Conservation (phyloP, 2,797 vertebrate species). For the Hybognathus amarus region DNA sequence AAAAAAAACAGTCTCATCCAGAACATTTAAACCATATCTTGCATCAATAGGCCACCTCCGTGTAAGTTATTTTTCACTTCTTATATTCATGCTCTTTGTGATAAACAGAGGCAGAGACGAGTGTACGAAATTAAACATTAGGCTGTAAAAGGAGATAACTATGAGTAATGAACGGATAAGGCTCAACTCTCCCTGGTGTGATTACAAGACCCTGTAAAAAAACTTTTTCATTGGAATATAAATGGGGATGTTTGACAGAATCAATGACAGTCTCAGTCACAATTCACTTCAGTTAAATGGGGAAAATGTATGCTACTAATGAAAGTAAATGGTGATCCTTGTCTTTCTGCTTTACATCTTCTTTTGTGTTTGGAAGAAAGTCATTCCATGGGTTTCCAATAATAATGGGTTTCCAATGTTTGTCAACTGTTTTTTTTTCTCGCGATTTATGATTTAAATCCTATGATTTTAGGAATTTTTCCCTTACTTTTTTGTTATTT, state of each 20-base stretch:
- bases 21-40: neutral
- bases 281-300: neutral
- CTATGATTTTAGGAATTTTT: no score
- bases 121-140: neutral
- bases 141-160: neutral
- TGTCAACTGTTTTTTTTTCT: neutral
- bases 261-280: neutral
- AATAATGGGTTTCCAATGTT: no score
- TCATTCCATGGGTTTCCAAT: neutral
- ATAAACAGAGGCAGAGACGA: neutral
- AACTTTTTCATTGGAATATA: neutral
- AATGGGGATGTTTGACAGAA: neutral
- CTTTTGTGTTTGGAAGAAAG: neutral
- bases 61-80: neutral
- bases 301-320: neutral
- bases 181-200: neutral
- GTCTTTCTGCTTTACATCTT: neutral
- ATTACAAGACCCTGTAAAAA: neutral
- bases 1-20: slow-evolving; percentile 8
- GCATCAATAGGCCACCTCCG: neutral
- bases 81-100: neutral
- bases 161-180: neutral
- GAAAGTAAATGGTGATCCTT: neutral
- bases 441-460: neutral
- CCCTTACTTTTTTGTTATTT: neutral